Base-by-base conservation (phyloP, 2,113 vertebrate genomes). In the Leptobrachium leishanense region DNA sequence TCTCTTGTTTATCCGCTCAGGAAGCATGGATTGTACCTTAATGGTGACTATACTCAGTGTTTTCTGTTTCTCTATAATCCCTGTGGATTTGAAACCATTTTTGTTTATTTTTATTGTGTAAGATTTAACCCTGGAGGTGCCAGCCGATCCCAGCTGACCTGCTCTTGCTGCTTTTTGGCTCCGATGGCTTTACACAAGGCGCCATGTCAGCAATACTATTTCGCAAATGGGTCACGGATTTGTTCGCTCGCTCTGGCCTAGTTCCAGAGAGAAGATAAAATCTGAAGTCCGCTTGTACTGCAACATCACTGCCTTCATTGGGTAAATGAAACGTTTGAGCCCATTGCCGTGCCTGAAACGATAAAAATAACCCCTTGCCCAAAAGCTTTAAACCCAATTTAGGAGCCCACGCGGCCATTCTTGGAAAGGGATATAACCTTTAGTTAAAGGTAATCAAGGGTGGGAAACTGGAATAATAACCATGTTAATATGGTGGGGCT, bases 151-250 rank as follows among this genome's bases (percentile, higher is more conserved):
- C 54, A 44, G 12, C 46, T 39, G 41, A 77, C 43, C 4, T 68
- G 53, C 54, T 15, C 12, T 2, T 44, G 50, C 66, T 59, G 65
- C 13, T 2, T 42, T 77, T 43, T 69, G 57, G 40, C 65, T 79
- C 44, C 43, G 53, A 43, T 73, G 63, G 55, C 73, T 79, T 79
- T 71, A 44, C n/a, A 73, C 2, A 41, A 66, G 71, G 6, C 20
- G 20, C 68, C 39, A 13, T 9, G 11, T 53, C 59, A 15, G 41
- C 62, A n/a, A 57, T 68, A 62, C 64, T 73, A 73, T 73, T 63
- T 74, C 53, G 54, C 43, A 79, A 79, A 68, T 79, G 64, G 77
- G 77, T 79, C 77, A 79, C 63, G 54, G 46, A 79, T 68, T 31
- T 31, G 20, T 31, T 31, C 20, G 57, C 41, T 74, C 40, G 9